Conservation (phyloP, 2,888 invertebrate genomes). For the Thecophora atra region DNA sequence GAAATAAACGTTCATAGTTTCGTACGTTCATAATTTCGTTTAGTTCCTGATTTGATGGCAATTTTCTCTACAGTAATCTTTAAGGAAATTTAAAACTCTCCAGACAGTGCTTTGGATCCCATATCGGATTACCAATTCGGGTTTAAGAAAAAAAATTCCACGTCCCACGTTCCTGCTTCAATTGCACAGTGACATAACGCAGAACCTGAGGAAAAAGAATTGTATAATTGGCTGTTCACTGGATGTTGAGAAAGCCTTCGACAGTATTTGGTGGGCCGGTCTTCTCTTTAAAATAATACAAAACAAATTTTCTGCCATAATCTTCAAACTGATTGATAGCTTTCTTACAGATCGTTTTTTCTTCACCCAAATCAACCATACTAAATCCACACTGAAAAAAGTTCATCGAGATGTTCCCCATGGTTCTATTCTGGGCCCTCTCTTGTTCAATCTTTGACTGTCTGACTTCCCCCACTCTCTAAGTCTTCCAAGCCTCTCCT, state of each 20-base stretch:
- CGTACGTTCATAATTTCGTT: no score
- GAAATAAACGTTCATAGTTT: no score
- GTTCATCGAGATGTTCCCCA: no score
- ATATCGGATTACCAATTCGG: background rate
- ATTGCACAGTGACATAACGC: conserved; percentile 36
- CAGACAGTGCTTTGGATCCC: background rate
- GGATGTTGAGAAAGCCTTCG: conserved; percentile 35
- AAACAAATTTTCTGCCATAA: background rate
- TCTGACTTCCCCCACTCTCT: no score
- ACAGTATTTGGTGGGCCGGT: conserved; percentile 25
- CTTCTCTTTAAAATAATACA: conserved; percentile 25
- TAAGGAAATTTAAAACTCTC: background rate
- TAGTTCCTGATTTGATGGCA: no score
- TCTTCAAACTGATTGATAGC: background rate
- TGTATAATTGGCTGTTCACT: conserved; percentile 28
- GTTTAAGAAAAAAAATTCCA: background rate
- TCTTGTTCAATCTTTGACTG: no score
- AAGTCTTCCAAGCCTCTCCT: no score
- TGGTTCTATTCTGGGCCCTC: no score
- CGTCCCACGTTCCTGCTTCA: conserved; percentile 30
- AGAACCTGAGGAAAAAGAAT: background rate
- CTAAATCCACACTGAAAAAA: background rate
- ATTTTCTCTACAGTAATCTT: no score
- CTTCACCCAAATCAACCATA: background rate
- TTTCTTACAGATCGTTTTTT: background rate